Evolutionary conservation across 2,113 vertebrate species (phyloP).

Genomic region (Pteruthius melanotis): DNA sequence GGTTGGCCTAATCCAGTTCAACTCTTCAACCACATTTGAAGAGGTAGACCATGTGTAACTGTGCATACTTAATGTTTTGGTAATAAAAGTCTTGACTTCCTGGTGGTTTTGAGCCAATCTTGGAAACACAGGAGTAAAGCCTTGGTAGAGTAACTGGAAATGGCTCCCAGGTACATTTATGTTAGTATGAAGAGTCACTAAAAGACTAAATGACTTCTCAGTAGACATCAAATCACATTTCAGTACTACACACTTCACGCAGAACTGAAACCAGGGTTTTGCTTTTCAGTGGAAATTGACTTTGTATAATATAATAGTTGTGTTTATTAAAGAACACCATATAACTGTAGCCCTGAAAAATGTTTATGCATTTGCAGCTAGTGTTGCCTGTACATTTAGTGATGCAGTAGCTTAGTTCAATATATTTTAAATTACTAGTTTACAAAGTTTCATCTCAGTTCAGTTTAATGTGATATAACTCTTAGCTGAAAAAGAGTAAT

Average conservation of each 20-base stretch:
- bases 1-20: background rate
- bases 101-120: background rate
- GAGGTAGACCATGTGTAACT: background rate
- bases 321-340: background rate
- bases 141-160: background rate
- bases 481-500: background rate
- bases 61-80: background rate
- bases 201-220: background rate
- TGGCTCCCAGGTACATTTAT: background rate
- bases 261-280: background rate
- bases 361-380: background rate
- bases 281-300: background rate
- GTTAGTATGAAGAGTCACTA: background rate
- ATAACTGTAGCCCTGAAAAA: background rate
- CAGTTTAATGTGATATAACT: background rate
- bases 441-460: background rate
- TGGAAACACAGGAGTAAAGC: background rate
- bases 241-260: background rate
- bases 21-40: background rate
- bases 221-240: background rate
- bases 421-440: background rate
- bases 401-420: background rate
- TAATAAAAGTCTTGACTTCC: background rate
- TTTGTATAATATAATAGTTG: background rate
- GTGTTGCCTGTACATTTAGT: background rate